These are phyloP conservation scores for Ascaphus truei DNA, from an alignment of 2,113 vertebrate species.

Conservation along the genomic window DNA sequence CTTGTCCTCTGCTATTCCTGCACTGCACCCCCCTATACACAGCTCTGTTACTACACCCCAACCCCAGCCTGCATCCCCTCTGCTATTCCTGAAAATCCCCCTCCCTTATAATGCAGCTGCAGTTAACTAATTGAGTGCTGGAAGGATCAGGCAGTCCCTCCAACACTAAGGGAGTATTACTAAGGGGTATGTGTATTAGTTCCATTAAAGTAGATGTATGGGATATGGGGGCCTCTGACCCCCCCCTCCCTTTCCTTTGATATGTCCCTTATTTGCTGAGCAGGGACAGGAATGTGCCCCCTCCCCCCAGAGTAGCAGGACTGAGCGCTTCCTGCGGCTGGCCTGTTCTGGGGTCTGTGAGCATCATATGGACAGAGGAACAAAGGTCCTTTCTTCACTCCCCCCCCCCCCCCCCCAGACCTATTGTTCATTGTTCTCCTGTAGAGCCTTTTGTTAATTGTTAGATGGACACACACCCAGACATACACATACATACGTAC, in stretches of 20 bases:
- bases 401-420: background rate
- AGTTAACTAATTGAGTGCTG: too few species aligned
- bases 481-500: background rate
- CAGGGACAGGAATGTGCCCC: conserved; percentile 27
- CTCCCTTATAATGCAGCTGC: too few species aligned
- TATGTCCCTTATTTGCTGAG: conserved; percentile 30
- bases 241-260: conserved; percentile 16
- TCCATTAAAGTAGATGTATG: background rate
- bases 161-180: too few species aligned
- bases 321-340: conserved; percentile 28
- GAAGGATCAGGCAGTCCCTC: too few species aligned
- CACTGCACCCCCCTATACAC: too few species aligned
- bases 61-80: too few species aligned
- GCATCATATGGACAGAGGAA: conserved; percentile 21
- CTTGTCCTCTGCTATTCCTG: too few species aligned
- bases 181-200: too few species aligned
- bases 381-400: conserved; percentile 29
- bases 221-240: background rate
- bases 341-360: conserved; percentile 6
- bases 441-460: conserved; percentile 21
- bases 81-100: too few species aligned
- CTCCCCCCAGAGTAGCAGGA: background rate
- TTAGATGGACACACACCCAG: background rate
- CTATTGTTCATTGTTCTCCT: conserved; percentile 34
- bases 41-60: too few species aligned